These are phyloP conservation scores for Tridacna gigas DNA, from an alignment of 2,888 invertebrate species.

Conservation along the genomic window DNA sequence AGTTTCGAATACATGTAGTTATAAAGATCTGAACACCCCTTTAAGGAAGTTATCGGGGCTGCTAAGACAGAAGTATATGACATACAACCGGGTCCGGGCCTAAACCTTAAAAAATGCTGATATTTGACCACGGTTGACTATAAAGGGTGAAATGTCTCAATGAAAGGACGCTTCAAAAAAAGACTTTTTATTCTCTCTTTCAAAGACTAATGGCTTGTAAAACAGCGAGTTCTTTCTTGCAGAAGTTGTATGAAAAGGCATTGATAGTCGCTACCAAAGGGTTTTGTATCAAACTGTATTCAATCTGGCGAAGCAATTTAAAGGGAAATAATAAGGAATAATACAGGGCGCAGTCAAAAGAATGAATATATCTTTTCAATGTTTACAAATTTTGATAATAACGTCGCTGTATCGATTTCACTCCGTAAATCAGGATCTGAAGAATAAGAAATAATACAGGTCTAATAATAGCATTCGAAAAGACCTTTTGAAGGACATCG, in stretches of 20 bases:
- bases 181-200: not conserved
- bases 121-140: too few relatives aligned
- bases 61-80: too few relatives aligned
- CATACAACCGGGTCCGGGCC: too few relatives aligned
- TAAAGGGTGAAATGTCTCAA: too few relatives aligned
- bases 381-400: conserved; percentile 31
- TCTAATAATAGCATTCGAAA: conserved; percentile 27
- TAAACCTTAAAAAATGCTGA: too few relatives aligned
- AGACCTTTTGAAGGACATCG: not conserved
- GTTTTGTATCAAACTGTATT: conserved; percentile 25
- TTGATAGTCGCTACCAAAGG: conserved; percentile 16
- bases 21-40: too few relatives aligned
- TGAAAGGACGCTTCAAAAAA: too few relatives aligned
- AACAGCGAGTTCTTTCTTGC: conserved; percentile 8
- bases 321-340: conserved; percentile 30
- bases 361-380: conserved; percentile 32
- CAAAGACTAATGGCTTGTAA: conserved; percentile 7
- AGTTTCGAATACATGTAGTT: too few relatives aligned
- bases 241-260: conserved; percentile 22
- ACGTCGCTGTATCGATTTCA: conserved; percentile 25
- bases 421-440: conserved; percentile 4
- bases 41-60: too few relatives aligned
- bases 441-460: conserved; percentile 18
- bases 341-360: conserved; percentile 22
- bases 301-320: conserved; percentile 23